These are phyloP conservation scores for Dendrolimus punctatus DNA, from an alignment of 1,140 invertebrate species.

Conservation along the genomic window DNA sequence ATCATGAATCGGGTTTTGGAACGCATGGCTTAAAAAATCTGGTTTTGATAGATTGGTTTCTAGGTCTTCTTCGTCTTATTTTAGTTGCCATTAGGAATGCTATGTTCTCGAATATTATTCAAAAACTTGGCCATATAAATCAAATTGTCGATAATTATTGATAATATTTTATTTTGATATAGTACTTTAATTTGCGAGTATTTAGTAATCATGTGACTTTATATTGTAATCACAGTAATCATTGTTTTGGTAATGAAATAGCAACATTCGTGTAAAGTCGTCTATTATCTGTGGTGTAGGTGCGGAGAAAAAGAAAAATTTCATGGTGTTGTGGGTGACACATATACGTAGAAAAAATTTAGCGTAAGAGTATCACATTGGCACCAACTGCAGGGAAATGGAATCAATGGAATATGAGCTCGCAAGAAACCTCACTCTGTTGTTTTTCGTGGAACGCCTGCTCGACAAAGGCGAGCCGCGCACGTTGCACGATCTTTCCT, in stretches of 20 bases:
- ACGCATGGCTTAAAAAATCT: too few relatives aligned
- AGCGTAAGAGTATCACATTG: constrained; percentile 65
- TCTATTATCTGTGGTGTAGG: constrained; percentile 53
- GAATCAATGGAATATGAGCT: constrained; percentile 95
- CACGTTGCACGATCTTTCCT: constrained; percentile 95
- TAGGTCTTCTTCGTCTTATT: too few relatives aligned
- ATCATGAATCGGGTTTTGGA: too few relatives aligned
- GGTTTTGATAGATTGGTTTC: too few relatives aligned
- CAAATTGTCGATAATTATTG: too few relatives aligned
- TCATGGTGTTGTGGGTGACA: constrained; percentile 71
- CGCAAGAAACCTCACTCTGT: constrained; percentile 92
- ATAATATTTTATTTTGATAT: too few relatives aligned
- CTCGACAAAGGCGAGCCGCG: constrained; percentile 94
- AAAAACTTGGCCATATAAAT: too few relatives aligned
- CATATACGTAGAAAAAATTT: constrained; percentile 69
- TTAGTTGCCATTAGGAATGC: too few relatives aligned
- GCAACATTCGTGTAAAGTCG: constrained; percentile 29
- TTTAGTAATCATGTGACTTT: too few relatives aligned
- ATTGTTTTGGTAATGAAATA: constrained; percentile 16
- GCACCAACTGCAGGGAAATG: constrained; percentile 77
- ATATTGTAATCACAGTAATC: too few relatives aligned
- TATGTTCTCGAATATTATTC: too few relatives aligned
- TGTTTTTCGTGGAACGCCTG: constrained; percentile 96
- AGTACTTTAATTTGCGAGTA: too few relatives aligned
- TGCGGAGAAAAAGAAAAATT: constrained; percentile 57